Evolutionary conservation across 2,797 vertebrate species (phyloP), one percentile per base, ranked within the genome.

Genomic region (Percopsis omiscomaycus): DNA sequence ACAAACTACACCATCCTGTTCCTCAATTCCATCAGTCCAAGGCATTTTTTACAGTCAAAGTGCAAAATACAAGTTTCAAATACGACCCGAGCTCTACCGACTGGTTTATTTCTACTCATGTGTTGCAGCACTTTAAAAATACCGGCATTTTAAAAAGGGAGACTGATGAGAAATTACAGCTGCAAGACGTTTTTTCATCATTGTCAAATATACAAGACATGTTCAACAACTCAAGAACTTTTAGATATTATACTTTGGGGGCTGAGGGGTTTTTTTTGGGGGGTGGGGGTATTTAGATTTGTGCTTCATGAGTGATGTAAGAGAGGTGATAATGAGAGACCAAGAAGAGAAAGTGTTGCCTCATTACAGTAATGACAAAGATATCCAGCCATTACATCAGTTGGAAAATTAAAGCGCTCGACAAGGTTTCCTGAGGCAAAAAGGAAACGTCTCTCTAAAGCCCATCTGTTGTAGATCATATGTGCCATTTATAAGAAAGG

Each of bases 281-380:
- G 4, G 27, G 13, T 29, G 22, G 22, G 22, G 22, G 32, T 5
- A 8, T 37, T 37, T 37, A 37, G 91, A 89, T 93, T 93, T 90
- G 90, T 94, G 92, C 92, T 92, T 92, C 83, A 90, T 92, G 94
- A 94, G 93, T 94, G 94, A 94, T 93, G 93, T 90, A 93, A 94
- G 93, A 93, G 91, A 91, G 89, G 90, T 93, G 95, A 96, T 97
- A 97, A 98, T 95, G 95, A 98, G 95, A 94, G 92, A 93, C 94
- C 94, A 94, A 94, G 90, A 91, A 94, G 94, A 95, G 88, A 91
- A 96, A 94, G 95, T 96, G 94, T 95, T 95, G 95, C 92, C 95
- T 98, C 94, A 96, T 97, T 97, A 97, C 94, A 94, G 94, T 95
- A 96, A 97, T 96, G 95, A 98, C 95, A 94, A 94, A 95, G 94